phyloP scores from a whole-genome alignment of 1,140 invertebrate genomes.

The Drosophila quadrilineata region DNA sequence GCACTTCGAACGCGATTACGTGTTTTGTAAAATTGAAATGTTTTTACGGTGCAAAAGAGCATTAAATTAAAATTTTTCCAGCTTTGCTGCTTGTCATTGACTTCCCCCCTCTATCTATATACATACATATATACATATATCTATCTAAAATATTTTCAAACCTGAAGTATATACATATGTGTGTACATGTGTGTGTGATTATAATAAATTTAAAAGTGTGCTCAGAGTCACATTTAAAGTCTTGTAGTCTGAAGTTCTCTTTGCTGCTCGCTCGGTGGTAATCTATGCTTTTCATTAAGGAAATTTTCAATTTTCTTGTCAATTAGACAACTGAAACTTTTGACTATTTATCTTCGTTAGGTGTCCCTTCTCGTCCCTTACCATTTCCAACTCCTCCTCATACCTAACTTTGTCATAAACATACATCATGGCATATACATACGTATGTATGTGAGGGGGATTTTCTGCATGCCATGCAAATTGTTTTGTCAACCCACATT shows the following conservation, averaged over 20 bases:
- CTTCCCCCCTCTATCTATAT: too few relatives aligned
- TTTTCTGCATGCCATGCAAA: too few relatives aligned
- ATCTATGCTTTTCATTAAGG: conserved; percentile 65
- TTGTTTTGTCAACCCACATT: too few relatives aligned
- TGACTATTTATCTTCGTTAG: conserved; percentile 66
- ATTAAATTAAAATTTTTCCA: conserved; percentile 64
- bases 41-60: conserved; percentile 69
- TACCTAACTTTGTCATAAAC: too few relatives aligned
- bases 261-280: conserved; percentile 42
- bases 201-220: not conserved
- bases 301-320: conserved; percentile 74
- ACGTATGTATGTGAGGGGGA: too few relatives aligned
- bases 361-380: conserved; percentile 3
- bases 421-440: conserved; percentile 7
- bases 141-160: too few relatives aligned
- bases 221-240: conserved; percentile 26
- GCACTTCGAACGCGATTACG: conserved; percentile 58
- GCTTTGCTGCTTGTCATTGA: too few relatives aligned
- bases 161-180: too few relatives aligned
- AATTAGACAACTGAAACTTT: conserved; percentile 67
- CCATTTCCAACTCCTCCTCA: not conserved
- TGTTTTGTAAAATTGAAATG: conserved; percentile 66
- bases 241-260: too few relatives aligned
- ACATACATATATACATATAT: too few relatives aligned
- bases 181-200: too few relatives aligned